A percentile compares a stretch with the other conserved stretches of the same genome.
Conservation (phyloP, 2,888 invertebrate species). For the Himalopsyche anomala region DNA sequence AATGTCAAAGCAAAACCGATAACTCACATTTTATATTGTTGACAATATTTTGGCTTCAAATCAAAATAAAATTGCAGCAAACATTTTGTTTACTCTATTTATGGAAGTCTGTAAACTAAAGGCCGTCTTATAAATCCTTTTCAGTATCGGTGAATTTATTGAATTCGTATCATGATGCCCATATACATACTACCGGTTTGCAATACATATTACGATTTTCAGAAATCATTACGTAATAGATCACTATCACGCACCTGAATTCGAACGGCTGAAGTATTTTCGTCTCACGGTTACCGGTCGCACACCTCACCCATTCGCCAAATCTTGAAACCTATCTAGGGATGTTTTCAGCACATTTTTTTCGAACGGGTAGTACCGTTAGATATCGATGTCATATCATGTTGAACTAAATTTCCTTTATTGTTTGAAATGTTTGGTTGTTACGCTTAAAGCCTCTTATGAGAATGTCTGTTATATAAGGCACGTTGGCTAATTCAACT, state of each 20-base stretch:
- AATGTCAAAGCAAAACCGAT: too few relatives aligned
- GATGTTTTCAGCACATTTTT: neutral
- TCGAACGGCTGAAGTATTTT: constrained; percentile 1
- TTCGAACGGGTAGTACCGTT: too few relatives aligned
- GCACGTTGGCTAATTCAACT: too few relatives aligned
- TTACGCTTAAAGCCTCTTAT: too few relatives aligned
- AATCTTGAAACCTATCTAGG: neutral
- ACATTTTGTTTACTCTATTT: neutral
- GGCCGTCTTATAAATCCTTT: neutral
- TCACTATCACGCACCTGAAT: neutral
- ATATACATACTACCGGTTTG: neutral
- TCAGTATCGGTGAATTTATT: neutral
- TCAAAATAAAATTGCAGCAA: too few relatives aligned
- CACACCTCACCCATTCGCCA: constrained; percentile 8
- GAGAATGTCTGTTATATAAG: too few relatives aligned
- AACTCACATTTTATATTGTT: too few relatives aligned
- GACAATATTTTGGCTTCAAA: too few relatives aligned
- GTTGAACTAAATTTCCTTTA: too few relatives aligned
- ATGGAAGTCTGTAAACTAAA: neutral
- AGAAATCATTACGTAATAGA: constrained; percentile 15
- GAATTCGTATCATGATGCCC: neutral
- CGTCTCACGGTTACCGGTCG: neutral
- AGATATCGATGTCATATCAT: too few relatives aligned
- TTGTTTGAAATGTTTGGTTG: too few relatives aligned
- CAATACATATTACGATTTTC: neutral